These are phyloP conservation scores for Drosophila quadrilineata DNA, from an alignment of 1,140 invertebrate species.

Conservation along the genomic window DNA sequence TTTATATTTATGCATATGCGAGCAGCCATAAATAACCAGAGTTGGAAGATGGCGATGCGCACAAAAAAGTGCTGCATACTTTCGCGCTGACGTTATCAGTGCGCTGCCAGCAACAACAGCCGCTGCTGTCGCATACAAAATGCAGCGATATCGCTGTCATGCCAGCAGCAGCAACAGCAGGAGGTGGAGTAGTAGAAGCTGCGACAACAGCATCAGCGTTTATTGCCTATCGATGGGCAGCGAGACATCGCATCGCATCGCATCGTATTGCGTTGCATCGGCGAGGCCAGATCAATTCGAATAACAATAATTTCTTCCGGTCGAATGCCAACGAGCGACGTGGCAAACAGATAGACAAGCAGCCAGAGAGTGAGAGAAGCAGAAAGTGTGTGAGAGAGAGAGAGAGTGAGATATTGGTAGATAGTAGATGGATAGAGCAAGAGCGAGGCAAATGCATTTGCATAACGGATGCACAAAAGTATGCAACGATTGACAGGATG, in stretches of 20 bases:
- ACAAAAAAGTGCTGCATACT: constrained; percentile 28
- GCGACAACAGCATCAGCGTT: too few relatives aligned
- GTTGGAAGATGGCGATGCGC: background rate
- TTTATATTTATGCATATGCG: constrained; percentile 74
- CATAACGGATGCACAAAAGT: constrained; percentile 76
- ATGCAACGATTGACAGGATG: constrained; percentile 74
- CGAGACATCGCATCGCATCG: too few relatives aligned
- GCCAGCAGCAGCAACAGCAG: too few relatives aligned
- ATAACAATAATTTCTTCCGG: constrained; percentile 79
- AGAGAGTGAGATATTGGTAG: constrained; percentile 30
- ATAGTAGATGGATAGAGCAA: constrained; percentile 12
- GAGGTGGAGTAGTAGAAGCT: too few relatives aligned
- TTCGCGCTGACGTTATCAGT: constrained; percentile 68
- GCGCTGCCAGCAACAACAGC: constrained; percentile 51
- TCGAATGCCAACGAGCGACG: constrained; percentile 56
- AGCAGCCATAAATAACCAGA: constrained; percentile 65
- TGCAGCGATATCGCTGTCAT: constrained; percentile 50
- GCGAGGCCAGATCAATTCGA: constrained; percentile 71
- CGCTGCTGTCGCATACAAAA: background rate
- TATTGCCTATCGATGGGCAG: constrained; percentile 51
- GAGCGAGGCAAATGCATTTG: constrained; percentile 48
- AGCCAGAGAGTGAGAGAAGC: constrained; percentile 15
- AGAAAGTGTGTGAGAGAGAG: background rate
- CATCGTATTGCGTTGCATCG: too few relatives aligned
- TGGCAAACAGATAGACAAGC: constrained; percentile 32